Percentiles rank a stretch among this genome's conserved stretches.
These are phyloP conservation scores for Ciconia nigra DNA, from an alignment of 2,797 vertebrate genomes.

Conservation along the genomic window DNA sequence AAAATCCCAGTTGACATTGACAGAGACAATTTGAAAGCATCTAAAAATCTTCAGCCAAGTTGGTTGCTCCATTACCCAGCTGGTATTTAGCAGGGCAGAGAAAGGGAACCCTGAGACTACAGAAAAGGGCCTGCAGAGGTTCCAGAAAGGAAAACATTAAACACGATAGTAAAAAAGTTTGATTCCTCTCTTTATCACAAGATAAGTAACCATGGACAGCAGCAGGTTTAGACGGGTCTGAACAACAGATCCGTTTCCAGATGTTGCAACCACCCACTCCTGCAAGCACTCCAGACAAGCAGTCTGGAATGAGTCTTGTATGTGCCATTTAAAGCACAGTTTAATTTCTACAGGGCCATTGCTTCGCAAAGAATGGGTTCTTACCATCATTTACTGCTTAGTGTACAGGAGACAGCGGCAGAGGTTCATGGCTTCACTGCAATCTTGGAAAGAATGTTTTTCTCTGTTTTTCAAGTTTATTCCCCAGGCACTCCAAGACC, in stretches of 20 bases:
- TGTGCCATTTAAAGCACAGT: too few relatives aligned
- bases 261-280: background rate
- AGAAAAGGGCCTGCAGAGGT: background rate
- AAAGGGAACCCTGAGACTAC: background rate
- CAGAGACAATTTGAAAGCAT: background rate
- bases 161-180: fast-evolving
- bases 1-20: background rate
- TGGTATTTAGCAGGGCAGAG: background rate
- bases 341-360: background rate
- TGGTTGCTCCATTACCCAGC: background rate
- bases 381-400: background rate
- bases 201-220: background rate
- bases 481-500: background rate
- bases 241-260: background rate
- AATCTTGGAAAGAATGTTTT: background rate
- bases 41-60: background rate
- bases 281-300: background rate
- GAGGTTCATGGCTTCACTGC: background rate
- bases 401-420: background rate
- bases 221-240: background rate
- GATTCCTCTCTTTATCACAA: background rate
- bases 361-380: background rate
- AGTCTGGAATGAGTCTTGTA: background rate
- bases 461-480: background rate
- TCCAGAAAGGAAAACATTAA: background rate